These are phyloP conservation scores for Pristis pectinata DNA, from an alignment of 2,797 vertebrate genomes.

Conservation along the genomic window DNA sequence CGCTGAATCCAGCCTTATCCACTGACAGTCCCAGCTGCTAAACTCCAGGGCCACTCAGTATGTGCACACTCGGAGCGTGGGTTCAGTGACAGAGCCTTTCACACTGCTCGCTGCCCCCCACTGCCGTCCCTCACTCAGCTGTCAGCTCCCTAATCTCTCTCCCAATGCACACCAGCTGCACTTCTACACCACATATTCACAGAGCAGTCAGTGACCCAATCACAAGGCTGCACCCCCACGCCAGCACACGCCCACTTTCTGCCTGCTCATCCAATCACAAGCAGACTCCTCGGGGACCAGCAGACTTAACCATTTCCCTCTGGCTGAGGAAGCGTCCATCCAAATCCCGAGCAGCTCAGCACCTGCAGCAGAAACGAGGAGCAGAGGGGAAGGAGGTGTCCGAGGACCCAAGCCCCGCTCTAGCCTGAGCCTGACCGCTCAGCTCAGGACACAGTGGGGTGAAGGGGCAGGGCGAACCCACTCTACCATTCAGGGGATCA, in stretches of 20 bases:
- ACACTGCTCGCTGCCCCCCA: conserved; percentile 45
- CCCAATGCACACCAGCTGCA: conserved; percentile 72
- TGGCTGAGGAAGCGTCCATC: conserved; percentile 67
- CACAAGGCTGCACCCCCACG: conserved; percentile 54
- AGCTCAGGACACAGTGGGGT: too few species aligned
- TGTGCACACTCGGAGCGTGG: conserved; percentile 49
- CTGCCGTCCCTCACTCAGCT: conserved; percentile 37
- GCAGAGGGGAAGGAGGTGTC: too few species aligned
- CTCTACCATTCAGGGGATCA: too few species aligned
- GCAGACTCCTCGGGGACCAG: conserved; percentile 51
- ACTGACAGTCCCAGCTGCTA: too few species aligned
- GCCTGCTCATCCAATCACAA: conserved; percentile 66
- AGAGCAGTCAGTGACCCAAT: conserved; percentile 63
- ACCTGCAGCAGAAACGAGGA: too few species aligned
- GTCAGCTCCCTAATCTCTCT: too few species aligned
- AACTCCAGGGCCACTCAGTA: conserved; percentile 48
- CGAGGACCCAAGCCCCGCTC: too few species aligned
- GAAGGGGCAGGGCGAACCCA: too few species aligned
- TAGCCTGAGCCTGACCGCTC: too few species aligned
- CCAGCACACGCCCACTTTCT: conserved; percentile 58
- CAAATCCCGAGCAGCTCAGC: too few species aligned
- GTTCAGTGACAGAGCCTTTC: conserved; percentile 44
- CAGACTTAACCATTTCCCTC: conserved; percentile 68
- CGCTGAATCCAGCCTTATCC: too few species aligned
- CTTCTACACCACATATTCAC: conserved; percentile 68